Percentiles rank a stretch among this genome's conserved stretches.
phyloP scores from a whole-genome alignment of 1,140 invertebrate genomes.

The Anagrus nilaparvatae region DNA sequence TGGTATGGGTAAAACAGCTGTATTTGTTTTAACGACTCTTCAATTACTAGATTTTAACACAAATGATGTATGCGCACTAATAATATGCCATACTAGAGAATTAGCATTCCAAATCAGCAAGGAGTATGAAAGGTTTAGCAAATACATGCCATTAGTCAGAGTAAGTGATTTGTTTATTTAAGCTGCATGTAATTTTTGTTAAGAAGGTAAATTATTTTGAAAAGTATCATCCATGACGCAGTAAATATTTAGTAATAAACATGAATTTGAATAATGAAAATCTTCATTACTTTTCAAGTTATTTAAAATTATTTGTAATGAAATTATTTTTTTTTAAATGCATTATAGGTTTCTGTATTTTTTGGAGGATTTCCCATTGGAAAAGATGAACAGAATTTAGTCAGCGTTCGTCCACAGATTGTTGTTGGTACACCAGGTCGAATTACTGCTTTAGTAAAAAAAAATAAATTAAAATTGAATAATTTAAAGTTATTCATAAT shows the following conservation, averaged over 20 bases:
- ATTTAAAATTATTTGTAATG: no score
- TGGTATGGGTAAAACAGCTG: constrained; percentile 99
- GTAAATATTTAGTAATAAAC: no score
- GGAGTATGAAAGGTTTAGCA: constrained; percentile 96
- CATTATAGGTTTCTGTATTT: no score
- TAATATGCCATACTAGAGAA: constrained; percentile 97
- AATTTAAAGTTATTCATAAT: constrained; percentile 96
- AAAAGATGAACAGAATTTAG: constrained; percentile 92
- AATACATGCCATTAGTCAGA: constrained; percentile 91
- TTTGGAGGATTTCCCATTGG: constrained; percentile 94
- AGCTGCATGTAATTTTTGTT: no score
- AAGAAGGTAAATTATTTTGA: no score
- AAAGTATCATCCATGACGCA: no score
- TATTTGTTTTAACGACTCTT: constrained; percentile 95
- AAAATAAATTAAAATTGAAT: constrained; percentile 85
- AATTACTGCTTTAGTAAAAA: constrained; percentile 82
- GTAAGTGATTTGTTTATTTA: no score
- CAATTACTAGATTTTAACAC: constrained; percentile 94
- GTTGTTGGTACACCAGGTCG: constrained; percentile 96
- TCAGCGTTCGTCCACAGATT: constrained; percentile 91
- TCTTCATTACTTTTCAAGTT: no score
- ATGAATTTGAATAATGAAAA: no score
- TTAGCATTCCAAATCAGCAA: constrained; percentile 98
- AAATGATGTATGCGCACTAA: constrained; percentile 90
- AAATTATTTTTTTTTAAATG: no score